Base-by-base conservation (phyloP, 2,113 vertebrate species). In the Triplophysa tibetana region DNA sequence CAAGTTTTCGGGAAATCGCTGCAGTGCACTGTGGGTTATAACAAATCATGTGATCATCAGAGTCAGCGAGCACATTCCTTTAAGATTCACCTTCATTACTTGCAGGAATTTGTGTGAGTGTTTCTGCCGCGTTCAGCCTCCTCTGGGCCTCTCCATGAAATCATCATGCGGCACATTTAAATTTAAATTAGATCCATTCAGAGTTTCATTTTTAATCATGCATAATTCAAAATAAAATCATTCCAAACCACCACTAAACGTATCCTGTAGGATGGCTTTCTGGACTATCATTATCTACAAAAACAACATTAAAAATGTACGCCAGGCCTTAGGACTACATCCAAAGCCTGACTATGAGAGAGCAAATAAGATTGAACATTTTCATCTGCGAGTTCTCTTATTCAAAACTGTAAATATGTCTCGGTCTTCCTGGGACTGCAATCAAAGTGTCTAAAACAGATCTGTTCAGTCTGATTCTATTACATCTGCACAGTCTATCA, bases 241-340 rank as follows among this genome's bases (percentile, higher is more conserved):
- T 83, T 88, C 66, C 73, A 77, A 85, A 90, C 85, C 87, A 80
- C 69, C 74, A 63, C 73, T 69, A 58, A 83, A 89, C 83, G 80
- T 86, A 75, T 90, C 83, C 83, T 85, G 77, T 81, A 85, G 85
- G 82, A 87, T 79, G 61, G 85, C 65, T 70, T 87, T 87, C 58
- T 77, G 78, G 79, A 83, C 85, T 75, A 87, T 90, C 86, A 87
- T 90, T 88, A 90, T 88, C 88, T 88, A 88, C 86, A 88, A 88
- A 91, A 90, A 91, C 82, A 62, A 81, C 79, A 90, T 91, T 89
- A 90, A 90, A 89, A 89, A 92, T 91, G 85, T 85, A 91, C 79
- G 17, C 77, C 73, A 88, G 17, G 89, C 90, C 89, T 4, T 78
- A 87, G 87, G 89, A 89, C 79, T 78, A 67, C 33, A 75, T 87